A percentile compares a stretch with the other conserved stretches of the same genome.
Evolutionary conservation across 2,113 vertebrate genomes (phyloP).

Genomic region (Orthonyx spaldingii): DNA sequence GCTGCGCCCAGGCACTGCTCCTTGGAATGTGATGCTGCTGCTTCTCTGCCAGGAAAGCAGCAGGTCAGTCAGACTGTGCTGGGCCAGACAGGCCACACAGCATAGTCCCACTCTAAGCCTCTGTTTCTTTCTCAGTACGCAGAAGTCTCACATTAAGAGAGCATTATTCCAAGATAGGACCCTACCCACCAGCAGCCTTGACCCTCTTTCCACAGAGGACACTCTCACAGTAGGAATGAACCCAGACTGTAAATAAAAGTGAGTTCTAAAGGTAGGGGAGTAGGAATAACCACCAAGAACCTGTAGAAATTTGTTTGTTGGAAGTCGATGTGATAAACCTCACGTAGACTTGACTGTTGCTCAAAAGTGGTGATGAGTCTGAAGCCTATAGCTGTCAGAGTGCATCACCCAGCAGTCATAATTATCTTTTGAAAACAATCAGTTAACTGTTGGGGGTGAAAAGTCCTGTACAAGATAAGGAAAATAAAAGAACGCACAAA

Average conservation of each 20-base stretch:
- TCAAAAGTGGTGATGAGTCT: background rate
- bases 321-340: background rate
- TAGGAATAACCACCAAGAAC: background rate
- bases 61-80: background rate
- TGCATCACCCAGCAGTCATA: background rate
- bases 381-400: background rate
- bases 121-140: background rate
- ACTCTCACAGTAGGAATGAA: background rate
- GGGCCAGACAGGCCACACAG: background rate
- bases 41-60: background rate
- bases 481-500: background rate
- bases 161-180: background rate
- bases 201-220: background rate
- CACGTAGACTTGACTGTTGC: background rate
- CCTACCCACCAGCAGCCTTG: background rate
- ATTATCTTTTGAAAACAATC: background rate
- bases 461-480: background rate
- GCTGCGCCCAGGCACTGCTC: background rate
- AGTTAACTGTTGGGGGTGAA: background rate
- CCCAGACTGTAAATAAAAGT: background rate
- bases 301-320: background rate
- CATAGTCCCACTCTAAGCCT: background rate
- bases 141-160: background rate
- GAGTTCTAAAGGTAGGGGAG: background rate
- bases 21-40: background rate